Percentiles rank a stretch among this genome's conserved stretches.
Evolutionary conservation across 2,113 vertebrate genomes (phyloP).

Genomic region (Arothron firmamentum): DNA sequence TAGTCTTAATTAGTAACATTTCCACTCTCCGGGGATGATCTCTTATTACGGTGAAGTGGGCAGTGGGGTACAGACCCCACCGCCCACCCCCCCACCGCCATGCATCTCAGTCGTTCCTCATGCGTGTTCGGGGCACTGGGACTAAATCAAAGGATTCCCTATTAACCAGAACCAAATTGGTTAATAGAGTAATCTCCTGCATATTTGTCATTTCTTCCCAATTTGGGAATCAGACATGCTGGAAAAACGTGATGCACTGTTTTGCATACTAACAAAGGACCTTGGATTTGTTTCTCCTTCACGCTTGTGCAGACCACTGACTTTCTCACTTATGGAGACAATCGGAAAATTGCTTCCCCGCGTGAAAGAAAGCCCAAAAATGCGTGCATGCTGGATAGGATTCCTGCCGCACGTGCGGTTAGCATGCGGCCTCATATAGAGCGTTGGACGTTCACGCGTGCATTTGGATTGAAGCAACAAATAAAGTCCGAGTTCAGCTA

Average conservation of each 20-base stretch:
- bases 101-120: conserved; percentile 64
- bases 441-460: conserved; percentile 31
- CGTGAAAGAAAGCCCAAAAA: conserved; percentile 19
- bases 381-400: conserved; percentile 20
- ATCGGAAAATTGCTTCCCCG: conserved; percentile 35
- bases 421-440: too few relatives aligned
- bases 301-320: conserved; percentile 23
- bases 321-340: conserved; percentile 41
- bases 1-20: conserved; percentile 76
- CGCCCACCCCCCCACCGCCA: neutral
- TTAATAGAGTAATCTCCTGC: conserved; percentile 70
- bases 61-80: conserved; percentile 50
- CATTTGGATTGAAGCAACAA: conserved; percentile 22
- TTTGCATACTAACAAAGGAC: conserved; percentile 68
- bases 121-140: conserved; percentile 42
- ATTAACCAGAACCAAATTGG: conserved; percentile 72
- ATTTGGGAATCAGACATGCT: conserved; percentile 60
- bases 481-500: conserved; percentile 26
- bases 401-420: conserved; percentile 34
- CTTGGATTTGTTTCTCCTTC: conserved; percentile 54
- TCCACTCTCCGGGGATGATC: conserved; percentile 69
- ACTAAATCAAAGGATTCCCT: conserved; percentile 68
- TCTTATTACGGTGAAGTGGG: conserved; percentile 63
- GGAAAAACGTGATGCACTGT: conserved; percentile 56
- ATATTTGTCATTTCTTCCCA: conserved; percentile 66